Conservation (phyloP, 2,888 invertebrate species). For the Cryptocephalus primarius region DNA sequence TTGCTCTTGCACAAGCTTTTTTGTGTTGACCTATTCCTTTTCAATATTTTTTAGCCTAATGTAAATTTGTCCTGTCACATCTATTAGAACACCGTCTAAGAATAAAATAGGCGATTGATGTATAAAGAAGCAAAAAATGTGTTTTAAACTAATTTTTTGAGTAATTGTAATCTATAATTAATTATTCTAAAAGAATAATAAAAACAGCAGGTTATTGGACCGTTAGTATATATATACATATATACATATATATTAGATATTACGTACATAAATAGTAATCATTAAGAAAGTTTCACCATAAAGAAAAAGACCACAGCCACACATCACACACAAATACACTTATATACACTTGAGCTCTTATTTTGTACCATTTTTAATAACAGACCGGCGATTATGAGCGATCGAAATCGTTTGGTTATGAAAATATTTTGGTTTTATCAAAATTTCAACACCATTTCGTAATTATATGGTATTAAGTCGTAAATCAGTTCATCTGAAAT, state of each 20-base stretch:
- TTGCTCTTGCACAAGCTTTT: too few species aligned
- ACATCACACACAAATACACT: background rate
- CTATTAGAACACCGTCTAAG: constrained; percentile 4
- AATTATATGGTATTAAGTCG: too few species aligned
- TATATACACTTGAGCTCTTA: background rate
- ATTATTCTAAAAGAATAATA: constrained; percentile 4
- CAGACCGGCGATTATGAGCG: too few species aligned
- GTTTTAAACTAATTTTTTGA: too few species aligned
- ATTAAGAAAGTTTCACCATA: constrained; percentile 1
- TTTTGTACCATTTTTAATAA: background rate
- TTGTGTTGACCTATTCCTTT: too few species aligned
- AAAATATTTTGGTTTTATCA: too few species aligned
- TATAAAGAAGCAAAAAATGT: constrained; percentile 5
- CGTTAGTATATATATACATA: constrained; percentile 10
- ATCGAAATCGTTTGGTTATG: too few species aligned
- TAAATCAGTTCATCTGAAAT: too few species aligned
- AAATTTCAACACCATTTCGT: too few species aligned
- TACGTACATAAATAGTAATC: constrained; percentile 3
- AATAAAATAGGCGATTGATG: constrained; percentile 9
- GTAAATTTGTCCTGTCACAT: constrained; percentile 15
- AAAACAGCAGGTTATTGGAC: constrained; percentile 19
- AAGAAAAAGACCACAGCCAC: constrained; percentile 1
- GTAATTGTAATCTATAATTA: constrained; percentile 1
- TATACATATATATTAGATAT: too few species aligned
- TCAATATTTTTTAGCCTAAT: background rate